These are phyloP conservation scores for Brenthis hecate DNA, from an alignment of 2,888 invertebrate species.

Conservation along the genomic window DNA sequence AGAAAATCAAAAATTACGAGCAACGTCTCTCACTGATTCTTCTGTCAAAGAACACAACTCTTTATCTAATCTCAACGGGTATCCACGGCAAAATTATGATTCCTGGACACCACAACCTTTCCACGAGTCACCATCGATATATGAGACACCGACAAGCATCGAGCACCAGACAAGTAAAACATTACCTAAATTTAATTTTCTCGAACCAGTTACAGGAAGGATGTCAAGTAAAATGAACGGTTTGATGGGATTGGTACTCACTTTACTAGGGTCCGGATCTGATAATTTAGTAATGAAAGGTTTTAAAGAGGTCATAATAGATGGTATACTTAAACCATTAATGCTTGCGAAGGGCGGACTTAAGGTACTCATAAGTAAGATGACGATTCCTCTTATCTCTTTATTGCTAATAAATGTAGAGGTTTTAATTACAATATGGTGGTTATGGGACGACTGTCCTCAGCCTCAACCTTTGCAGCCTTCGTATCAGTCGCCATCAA, in stretches of 20 bases:
- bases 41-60: constrained; percentile 5
- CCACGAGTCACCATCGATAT: constrained; percentile 27
- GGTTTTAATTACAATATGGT: constrained; percentile 71
- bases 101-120: constrained; percentile 23
- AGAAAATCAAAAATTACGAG: constrained; percentile 25
- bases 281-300: constrained; percentile 59
- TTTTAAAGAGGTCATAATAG: constrained; percentile 63
- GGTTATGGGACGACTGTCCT: constrained; percentile 76
- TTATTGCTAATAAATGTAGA: constrained; percentile 71
- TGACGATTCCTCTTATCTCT: constrained; percentile 68
- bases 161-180: constrained; percentile 21
- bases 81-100: constrained; percentile 25
- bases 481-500: neutral
- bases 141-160: constrained; percentile 16
- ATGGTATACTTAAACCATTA: constrained; percentile 68
- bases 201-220: constrained; percentile 60
- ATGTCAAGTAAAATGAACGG: constrained; percentile 61
- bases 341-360: constrained; percentile 64
- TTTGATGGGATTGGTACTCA: constrained; percentile 59
- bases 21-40: constrained; percentile 12
- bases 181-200: constrained; percentile 47
- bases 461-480: neutral
- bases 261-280: constrained; percentile 58
- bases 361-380: constrained; percentile 67
- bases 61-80: neutral